Conservation (phyloP, 2,797 vertebrate genomes). For the Catamblyrhynchus diadema region DNA sequence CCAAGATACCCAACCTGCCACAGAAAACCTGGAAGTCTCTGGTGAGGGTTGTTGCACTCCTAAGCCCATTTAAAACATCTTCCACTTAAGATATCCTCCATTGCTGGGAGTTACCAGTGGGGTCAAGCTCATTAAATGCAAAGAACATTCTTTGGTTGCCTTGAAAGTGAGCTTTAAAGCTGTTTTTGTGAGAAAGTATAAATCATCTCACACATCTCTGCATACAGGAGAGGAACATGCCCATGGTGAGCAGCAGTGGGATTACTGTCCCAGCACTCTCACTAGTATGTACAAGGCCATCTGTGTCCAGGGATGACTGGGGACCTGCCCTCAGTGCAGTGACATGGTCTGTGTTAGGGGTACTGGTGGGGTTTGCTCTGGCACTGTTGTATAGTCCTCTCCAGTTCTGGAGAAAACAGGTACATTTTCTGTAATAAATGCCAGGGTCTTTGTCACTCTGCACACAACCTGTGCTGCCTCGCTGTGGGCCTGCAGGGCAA, state of each 20-base stretch:
- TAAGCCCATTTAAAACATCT: neutral
- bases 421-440: neutral
- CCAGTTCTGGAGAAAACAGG: neutral
- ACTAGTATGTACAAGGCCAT: rapidly evolving
- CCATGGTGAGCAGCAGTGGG: neutral
- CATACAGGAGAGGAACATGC: neutral
- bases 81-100: neutral
- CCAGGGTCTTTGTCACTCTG: neutral
- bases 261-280: neutral
- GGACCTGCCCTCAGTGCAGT: neutral
- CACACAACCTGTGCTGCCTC: neutral
- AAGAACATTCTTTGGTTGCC: neutral
- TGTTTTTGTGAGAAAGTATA: neutral
- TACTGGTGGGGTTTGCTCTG: neutral
- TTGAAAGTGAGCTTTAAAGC: neutral
- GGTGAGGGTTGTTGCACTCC: neutral
- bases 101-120: neutral
- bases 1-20: neutral
- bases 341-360: neutral
- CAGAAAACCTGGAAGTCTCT: neutral
- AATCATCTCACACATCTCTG: neutral
- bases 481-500: neutral
- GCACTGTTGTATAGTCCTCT: neutral
- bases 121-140: neutral
- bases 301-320: rapidly evolving